Evolutionary conservation across 2,797 vertebrate genomes (phyloP).

Genomic region (Hippopotamyrus pictus): DNA sequence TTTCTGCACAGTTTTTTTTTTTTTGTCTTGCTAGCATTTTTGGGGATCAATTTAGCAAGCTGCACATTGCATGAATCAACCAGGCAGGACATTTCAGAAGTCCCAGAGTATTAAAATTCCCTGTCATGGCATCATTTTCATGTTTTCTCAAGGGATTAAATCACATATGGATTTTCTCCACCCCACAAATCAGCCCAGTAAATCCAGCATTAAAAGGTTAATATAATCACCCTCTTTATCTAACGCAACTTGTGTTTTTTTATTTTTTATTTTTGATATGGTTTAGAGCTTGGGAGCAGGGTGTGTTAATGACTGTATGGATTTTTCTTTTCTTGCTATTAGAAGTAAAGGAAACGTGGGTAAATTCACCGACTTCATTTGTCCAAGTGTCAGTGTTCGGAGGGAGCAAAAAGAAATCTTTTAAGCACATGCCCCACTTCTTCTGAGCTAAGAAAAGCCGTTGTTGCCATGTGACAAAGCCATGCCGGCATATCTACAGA

Average conservation of each 20-base stretch:
- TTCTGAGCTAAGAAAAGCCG: conserved; percentile 1
- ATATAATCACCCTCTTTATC: background rate
- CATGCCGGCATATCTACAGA: background rate
- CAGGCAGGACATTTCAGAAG: background rate
- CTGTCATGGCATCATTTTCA: background rate
- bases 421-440: background rate
- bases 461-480: background rate
- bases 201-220: conserved; percentile 14
- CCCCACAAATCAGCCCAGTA: background rate
- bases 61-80: background rate
- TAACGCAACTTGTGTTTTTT: background rate
- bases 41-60: background rate
- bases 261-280: background rate
- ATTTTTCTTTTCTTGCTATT: background rate
- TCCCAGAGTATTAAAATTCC: background rate
- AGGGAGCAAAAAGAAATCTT: conserved; percentile 11
- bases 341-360: background rate
- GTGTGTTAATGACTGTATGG: background rate
- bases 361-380: background rate
- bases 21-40: background rate
- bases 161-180: conserved; percentile 11
- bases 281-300: background rate
- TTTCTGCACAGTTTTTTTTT: background rate
- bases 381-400: background rate
- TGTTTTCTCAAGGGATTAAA: background rate